Base-by-base conservation (phyloP, 2,113 vertebrate species). In the Ramphastos sulfuratus region DNA sequence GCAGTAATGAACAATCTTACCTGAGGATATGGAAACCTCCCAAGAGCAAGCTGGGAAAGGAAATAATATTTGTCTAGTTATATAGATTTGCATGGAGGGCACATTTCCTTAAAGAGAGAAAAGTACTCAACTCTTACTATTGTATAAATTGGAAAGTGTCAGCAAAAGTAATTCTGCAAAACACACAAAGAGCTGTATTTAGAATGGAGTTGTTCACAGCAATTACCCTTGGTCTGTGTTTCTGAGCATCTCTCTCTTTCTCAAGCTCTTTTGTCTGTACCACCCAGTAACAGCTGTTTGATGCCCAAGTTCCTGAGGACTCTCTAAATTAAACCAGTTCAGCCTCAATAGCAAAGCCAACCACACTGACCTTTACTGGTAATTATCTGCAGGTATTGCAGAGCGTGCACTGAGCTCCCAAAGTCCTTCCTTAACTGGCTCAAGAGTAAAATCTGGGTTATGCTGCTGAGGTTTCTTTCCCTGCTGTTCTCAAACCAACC, bases 21-120 rank as follows among this genome's bases (percentile, higher is more conserved):
- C 99, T 99, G 99, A 98, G 99, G 99, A 98, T 99, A 99, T 87
- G 99, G 99, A 98, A 99, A 99, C 97, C 99, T 99, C 97, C 99
- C 99, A 94, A 99, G 98, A 71, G 98, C 99, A 98, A 99, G 97
- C 99, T 99, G 98, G 96, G 93, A 96, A 97, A 95, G 97, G 94
- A 98, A 97, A 98, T 97, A 97, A 97, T 97, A 98, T 98, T 98
- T 98, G 97, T 98, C 97, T 98, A 97, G 80, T 97, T 98, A 98
- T 74, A 97, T 82, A 97, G 97, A 98, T 98, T 98, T 98, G 98
- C 97, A 98, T 98, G 96, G 96, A 96, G 97, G 96, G 97, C 94
- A 97, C 96, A 97, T 93, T 96, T 97, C 82, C 97, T 97, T 97
- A 90, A 73, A 97, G 88, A 97, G 92, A 97, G 94, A 97, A 93